A percentile compares a stretch with the other conserved stretches of the same genome.
phyloP scores from a whole-genome alignment of 2,888 invertebrate species.

The Athalia circularis region DNA sequence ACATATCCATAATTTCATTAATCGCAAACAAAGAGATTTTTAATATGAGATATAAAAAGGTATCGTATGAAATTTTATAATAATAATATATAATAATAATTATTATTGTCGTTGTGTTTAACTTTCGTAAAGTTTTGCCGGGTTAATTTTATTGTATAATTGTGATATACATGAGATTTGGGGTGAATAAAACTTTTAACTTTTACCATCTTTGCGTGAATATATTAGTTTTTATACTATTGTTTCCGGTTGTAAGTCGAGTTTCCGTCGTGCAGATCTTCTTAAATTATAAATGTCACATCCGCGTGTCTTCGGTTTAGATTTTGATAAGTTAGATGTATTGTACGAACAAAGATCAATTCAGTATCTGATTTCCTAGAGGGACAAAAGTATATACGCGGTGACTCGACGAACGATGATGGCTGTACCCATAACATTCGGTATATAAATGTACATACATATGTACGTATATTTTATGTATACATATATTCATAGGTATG shows the following conservation, averaged over 20 bases:
- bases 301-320: not conserved
- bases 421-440: not conserved
- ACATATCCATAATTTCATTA: too few species aligned
- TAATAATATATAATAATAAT: too few species aligned
- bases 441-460: not conserved
- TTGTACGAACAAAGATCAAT: slow-evolving; percentile 22
- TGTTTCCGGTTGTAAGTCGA: not conserved
- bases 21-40: too few species aligned
- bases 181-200: too few species aligned
- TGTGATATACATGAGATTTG: not conserved
- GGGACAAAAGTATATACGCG: not conserved
- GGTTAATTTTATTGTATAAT: too few species aligned
- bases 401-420: slow-evolving; percentile 41
- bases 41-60: too few species aligned
- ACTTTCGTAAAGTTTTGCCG: too few species aligned
- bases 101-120: too few species aligned
- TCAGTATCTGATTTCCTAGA: slow-evolving; percentile 15
- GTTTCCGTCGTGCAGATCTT: not conserved
- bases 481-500: not conserved
- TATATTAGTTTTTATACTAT: not conserved
- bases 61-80: too few species aligned
- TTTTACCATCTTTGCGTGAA: not conserved
- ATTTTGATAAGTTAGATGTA: not conserved
- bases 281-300: not conserved
- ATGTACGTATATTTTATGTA: not conserved